Percentiles rank a stretch among this genome's conserved stretches.
Conservation (phyloP, 2,113 vertebrate species). For the Motacilla tschutschensis region DNA sequence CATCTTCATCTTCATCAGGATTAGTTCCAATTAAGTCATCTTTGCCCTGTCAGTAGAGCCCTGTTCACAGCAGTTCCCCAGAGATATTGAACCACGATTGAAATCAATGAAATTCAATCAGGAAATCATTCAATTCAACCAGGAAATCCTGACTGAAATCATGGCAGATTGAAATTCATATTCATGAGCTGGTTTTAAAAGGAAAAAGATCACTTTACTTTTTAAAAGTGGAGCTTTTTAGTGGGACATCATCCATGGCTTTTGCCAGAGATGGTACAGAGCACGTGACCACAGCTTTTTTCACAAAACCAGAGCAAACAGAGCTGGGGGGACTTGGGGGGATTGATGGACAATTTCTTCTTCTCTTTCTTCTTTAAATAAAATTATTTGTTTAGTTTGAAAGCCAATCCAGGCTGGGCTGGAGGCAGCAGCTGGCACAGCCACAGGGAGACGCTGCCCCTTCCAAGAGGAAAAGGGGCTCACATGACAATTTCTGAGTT, state of each 20-base stretch:
- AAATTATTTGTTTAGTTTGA: constrained; percentile 60
- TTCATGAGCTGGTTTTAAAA: neutral
- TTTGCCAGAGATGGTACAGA: neutral
- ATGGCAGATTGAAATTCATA: neutral
- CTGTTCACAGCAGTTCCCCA: neutral
- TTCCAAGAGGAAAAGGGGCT: constrained; percentile 44
- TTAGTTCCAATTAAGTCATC: neutral
- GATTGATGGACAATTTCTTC: neutral
- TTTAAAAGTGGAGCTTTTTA: neutral
- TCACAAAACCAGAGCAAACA: constrained; percentile 16
- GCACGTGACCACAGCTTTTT: neutral
- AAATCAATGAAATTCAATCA: neutral
- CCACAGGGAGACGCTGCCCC: constrained; percentile 26
- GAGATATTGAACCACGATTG: neutral
- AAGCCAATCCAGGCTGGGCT: constrained; percentile 30
- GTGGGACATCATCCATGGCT: neutral
- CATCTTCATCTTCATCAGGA: neutral
- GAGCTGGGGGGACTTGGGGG: neutral
- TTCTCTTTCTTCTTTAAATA: constrained; percentile 7
- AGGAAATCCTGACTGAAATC: neutral
- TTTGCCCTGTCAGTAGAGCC: neutral
- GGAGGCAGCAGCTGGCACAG: constrained; percentile 38
- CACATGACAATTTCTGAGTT: constrained; percentile 39
- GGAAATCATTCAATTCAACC: neutral
- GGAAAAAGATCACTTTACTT: neutral